Evolutionary conservation across 1,140 invertebrate genomes (phyloP), one percentile per base, ranked within the genome.

Genomic region (Penaeus chinensis): DNA sequence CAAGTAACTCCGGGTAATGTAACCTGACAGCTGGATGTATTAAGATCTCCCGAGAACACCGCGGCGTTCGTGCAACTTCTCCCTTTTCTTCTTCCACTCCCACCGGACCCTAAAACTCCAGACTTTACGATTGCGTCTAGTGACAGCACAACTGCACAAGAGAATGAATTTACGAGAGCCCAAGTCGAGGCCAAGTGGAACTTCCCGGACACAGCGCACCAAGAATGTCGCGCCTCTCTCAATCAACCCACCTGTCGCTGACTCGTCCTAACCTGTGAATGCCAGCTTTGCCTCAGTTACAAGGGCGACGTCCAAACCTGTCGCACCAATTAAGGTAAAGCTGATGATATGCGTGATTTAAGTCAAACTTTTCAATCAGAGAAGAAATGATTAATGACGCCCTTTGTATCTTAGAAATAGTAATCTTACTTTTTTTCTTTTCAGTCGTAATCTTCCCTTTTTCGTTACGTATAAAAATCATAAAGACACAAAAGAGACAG

Each of bases 141-240:
- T 82, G 85, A 87, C 85, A 87, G 85, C 85, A 82, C 85, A 87
- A 87, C 85, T 82, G 85, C 54, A 62, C 80, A 13, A 42, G 78
- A 54, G 85, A 87, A 87, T 87, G 80, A 87, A 87, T 87, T 87
- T 87, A 87, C 85, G 85, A 87, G 85, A 61, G 80, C 27, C 85
- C 80, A 82, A 82, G 79, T 66, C 85, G 80, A 82, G 79, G 80
- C 61, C 69, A 76, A 71, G 71, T 62, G 78, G 65, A 80, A 62
- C 65, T 74, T 61, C 83, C 84, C 79, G 80, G 80, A 87, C 85
- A 66, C 69, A 62, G 77, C 65, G 79, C 80, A 82, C 85, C 79
- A 76, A 76, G 85, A 87, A 87, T 82, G 85, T 87, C 85, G 65
- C 71, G 85, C 82, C 81, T 87, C 83, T 77, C 85, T 87, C 85